Conservation (phyloP, 2,113 vertebrate species). For the Nycticebus coucang region DNA sequence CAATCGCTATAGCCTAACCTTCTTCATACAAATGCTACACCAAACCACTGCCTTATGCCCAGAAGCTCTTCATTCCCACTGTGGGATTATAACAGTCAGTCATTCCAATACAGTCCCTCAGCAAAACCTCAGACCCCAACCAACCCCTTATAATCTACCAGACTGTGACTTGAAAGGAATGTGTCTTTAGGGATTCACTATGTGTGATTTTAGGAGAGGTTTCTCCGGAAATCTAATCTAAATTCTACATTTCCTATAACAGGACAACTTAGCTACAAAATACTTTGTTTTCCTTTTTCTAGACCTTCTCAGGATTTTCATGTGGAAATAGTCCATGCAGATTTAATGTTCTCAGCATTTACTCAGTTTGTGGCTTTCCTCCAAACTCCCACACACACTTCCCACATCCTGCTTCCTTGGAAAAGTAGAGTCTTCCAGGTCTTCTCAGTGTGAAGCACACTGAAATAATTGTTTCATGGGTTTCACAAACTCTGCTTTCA, state of each 20-base stretch:
- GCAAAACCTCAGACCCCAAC: background rate
- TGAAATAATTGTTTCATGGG: background rate
- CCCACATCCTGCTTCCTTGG: conserved; percentile 46
- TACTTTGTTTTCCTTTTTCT: background rate
- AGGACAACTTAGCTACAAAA: background rate
- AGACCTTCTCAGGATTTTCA: background rate
- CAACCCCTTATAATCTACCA: no score
- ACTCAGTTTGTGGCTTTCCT: conserved; percentile 44
- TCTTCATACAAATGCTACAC: rapidly evolving
- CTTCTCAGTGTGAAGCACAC: background rate
- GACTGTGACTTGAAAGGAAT: background rate
- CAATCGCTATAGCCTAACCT: background rate
- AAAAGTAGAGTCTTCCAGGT: background rate
- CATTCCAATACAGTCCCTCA: background rate
- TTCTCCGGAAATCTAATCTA: background rate
- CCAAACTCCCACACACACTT: background rate
- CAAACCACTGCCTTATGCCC: background rate
- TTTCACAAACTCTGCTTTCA: background rate
- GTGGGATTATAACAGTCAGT: background rate
- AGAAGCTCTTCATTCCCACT: background rate
- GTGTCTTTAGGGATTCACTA: background rate
- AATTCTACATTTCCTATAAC: background rate
- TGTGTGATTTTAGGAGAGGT: background rate
- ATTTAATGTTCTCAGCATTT: conserved; percentile 19
- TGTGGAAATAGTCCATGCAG: background rate